Base-by-base conservation (phyloP, 2,888 invertebrate species). In the Mellilla xanthometata region DNA sequence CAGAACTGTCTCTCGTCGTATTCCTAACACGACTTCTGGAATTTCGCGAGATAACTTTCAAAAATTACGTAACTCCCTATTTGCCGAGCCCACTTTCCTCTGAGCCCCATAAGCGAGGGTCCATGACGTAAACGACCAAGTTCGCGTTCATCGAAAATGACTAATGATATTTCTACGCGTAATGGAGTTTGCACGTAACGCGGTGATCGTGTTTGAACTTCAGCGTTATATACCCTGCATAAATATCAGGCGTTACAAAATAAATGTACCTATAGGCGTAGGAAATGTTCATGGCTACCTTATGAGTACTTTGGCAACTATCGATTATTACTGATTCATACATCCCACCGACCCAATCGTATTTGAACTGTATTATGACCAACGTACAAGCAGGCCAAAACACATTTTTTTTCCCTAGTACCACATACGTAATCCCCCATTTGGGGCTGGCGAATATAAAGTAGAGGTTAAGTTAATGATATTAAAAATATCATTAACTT, bases 81-180 rank as follows among this genome's bases (percentile, higher is more conserved):
- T 39, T 35, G 31, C 6, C 13, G 22, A 36, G 29, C 32, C 33
- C 7, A 46, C 52, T 46, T 54, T 49, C 36, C 13, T 27, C 22
- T 31, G 35, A 35, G 38, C 41, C 31, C 41, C 41, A 41, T 36
- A 40, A 46, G 40, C 47, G 39, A 40, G 47, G 42, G 48, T 50
- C 38, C 49, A 50, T 59, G 60, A 65, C 54, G 55, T 55, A 53
- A 58, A 52, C 54, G 52, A 52, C 51, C 41, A 63, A 71, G 56
- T 68, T 68, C 53, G 51, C 48, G 56, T 58, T 52, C 43, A 39
- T 46, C 45, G 59, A 54, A 54, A 60, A 64, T 63, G 64, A 65
- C 59, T 65, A 68, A 68, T 65, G 66, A 59, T 54, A 48, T 56
- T 58, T 58, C 58, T 43, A 56, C 48, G 51, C 39, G 34, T 58